Percentiles rank a stretch among this genome's conserved stretches.
These are phyloP conservation scores for Scartelaos histophorus DNA, from an alignment of 2,113 vertebrate genomes.

Conservation along the genomic window DNA sequence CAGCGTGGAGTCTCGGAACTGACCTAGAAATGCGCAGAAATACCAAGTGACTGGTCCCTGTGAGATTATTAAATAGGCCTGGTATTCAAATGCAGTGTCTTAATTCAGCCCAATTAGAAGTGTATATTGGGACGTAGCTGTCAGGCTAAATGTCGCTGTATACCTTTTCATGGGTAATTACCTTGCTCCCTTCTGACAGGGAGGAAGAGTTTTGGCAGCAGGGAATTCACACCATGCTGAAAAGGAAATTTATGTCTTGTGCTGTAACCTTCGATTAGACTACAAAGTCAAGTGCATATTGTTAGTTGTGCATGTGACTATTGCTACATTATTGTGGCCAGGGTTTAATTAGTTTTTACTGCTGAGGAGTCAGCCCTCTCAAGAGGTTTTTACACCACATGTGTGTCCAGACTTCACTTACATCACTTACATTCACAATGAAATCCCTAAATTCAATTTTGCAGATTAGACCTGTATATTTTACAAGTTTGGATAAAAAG, in stretches of 20 bases:
- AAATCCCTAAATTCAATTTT: background rate
- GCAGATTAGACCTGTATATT: no score
- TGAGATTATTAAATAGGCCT: conserved; percentile 34
- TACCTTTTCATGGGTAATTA: conserved; percentile 59
- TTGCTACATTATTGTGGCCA: background rate
- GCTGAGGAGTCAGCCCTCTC: conserved; percentile 11
- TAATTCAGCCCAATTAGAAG: conserved; percentile 64
- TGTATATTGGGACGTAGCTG: conserved; percentile 34
- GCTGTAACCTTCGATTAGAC: conserved; percentile 13
- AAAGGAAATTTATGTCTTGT: conserved; percentile 13
- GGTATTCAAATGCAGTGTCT: conserved; percentile 52
- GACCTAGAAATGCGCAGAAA: conserved; percentile 49
- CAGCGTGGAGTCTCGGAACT: conserved; percentile 12
- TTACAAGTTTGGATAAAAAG: no score
- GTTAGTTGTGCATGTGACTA: background rate
- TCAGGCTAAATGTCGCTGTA: conserved; percentile 63
- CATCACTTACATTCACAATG: background rate
- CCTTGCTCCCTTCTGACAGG: conserved; percentile 31
- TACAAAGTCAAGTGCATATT: conserved; percentile 17
- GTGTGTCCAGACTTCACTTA: background rate
- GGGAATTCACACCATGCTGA: conserved; percentile 15
- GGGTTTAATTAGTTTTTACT: conserved; percentile 7
- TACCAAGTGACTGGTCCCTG: conserved; percentile 39
- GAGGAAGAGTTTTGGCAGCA: conserved; percentile 27
- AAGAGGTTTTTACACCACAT: background rate